phyloP scores from a whole-genome alignment of 1,140 invertebrate genomes.

The Euglossa dilemma region DNA sequence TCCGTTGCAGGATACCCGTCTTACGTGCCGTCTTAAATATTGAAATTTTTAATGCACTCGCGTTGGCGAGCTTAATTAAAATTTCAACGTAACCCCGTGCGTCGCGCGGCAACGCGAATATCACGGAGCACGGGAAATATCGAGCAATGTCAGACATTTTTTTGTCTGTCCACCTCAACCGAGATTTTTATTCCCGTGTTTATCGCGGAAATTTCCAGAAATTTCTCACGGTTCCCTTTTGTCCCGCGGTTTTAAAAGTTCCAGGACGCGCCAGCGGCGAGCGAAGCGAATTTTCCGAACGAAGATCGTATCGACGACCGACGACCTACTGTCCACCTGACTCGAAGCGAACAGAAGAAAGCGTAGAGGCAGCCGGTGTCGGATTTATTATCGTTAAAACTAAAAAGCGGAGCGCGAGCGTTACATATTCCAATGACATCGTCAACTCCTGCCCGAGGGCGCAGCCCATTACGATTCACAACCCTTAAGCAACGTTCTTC shows the following conservation, averaged over 20 bases:
- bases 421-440: constrained; percentile 57
- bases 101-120: not conserved
- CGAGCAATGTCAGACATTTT: not conserved
- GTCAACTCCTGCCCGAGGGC: constrained; percentile 54
- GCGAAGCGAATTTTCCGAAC: no score
- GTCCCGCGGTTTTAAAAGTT: no score
- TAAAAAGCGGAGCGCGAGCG: constrained; percentile 40
- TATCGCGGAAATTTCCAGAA: no score
- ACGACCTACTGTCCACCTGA: not conserved
- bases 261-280: no score
- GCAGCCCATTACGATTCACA: constrained; percentile 50
- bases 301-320: not conserved
- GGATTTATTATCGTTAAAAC: constrained; percentile 53
- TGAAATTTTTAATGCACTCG: constrained; percentile 30
- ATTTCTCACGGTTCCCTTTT: no score
- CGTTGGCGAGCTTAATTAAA: constrained; percentile 2
- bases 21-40: constrained; percentile 3
- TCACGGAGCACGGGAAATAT: not conserved
- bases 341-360: not conserved
- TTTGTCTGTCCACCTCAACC: not conserved
- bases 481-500: constrained; percentile 51
- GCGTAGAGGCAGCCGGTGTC: not conserved
- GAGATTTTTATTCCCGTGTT: no score
- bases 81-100: not conserved
- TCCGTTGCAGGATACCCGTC: constrained; percentile 1